A percentile compares a stretch with the other conserved stretches of the same genome.
These are phyloP conservation scores for Noctua pronuba DNA, from an alignment of 2,888 invertebrate genomes.

Conservation along the genomic window DNA sequence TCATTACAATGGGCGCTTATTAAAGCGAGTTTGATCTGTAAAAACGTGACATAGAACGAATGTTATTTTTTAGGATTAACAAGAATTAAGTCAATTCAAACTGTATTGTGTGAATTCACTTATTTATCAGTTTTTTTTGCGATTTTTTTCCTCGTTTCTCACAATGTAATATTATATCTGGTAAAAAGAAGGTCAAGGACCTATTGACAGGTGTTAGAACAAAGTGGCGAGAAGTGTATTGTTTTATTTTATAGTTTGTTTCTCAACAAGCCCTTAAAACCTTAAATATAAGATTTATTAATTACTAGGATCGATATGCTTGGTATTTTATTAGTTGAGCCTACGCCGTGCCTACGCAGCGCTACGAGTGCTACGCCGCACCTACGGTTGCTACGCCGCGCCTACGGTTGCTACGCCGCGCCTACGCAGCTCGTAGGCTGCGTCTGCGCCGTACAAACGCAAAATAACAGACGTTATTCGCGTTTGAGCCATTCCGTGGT, in stretches of 20 bases:
- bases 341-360: neutral
- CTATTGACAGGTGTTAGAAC: neutral
- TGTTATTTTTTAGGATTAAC: neutral
- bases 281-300: neutral
- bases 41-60: constrained; percentile 14
- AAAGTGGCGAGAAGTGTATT: neutral
- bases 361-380: neutral
- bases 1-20: neutral
- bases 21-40: neutral
- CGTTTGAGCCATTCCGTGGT: neutral
- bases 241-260: neutral
- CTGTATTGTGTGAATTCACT: neutral
- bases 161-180: neutral
- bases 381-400: neutral
- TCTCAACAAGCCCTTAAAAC: neutral
- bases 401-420: constrained; percentile 1
- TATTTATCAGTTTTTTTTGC: neutral
- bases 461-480: neutral
- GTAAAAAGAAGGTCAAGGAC: constrained; percentile 3
- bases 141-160: neutral
- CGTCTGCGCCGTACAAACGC: constrained; percentile 6
- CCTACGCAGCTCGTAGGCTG: constrained; percentile 2
- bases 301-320: neutral
- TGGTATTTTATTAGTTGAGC: neutral
- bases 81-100: neutral